Percentiles rank a stretch among this genome's conserved stretches.
Evolutionary conservation across 2,888 invertebrate genomes (phyloP).

Genomic region (Nymphalis polychloros): DNA sequence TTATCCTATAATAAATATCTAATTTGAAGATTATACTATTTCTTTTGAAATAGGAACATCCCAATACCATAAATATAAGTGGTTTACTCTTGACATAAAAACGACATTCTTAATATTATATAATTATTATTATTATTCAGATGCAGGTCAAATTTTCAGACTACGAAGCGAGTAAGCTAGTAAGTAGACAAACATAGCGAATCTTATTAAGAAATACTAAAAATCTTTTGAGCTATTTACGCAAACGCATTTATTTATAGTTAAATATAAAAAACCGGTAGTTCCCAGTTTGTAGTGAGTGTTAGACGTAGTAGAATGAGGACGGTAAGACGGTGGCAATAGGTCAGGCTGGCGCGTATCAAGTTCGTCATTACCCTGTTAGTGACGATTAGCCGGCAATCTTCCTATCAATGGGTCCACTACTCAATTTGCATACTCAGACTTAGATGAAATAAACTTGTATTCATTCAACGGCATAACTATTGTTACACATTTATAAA

Average conservation of each 20-base stretch:
- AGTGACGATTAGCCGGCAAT: constrained; percentile 69
- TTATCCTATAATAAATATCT: too few relatives aligned
- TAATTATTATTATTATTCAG: too few relatives aligned
- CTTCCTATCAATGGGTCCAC: constrained; percentile 65
- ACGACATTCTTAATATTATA: too few relatives aligned
- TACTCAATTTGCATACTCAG: constrained; percentile 56
- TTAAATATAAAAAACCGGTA: constrained; percentile 7
- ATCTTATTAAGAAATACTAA: too few relatives aligned
- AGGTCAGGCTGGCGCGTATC: constrained; percentile 55
- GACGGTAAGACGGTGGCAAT: constrained; percentile 51
- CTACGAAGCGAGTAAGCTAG: too few relatives aligned
- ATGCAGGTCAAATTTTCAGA: too few relatives aligned
- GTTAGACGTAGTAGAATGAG: neutral
- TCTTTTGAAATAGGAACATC: too few relatives aligned
- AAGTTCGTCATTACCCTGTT: constrained; percentile 74
- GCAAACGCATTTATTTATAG: neutral
- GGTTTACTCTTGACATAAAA: too few relatives aligned
- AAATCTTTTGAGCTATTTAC: neutral
- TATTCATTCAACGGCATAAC: constrained; percentile 20
- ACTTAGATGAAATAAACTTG: constrained; percentile 32
- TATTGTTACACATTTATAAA: too few relatives aligned
- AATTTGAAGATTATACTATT: too few relatives aligned
- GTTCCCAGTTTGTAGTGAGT: neutral
- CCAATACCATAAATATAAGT: too few relatives aligned
- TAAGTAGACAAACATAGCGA: too few relatives aligned